Base-by-base conservation (phyloP, 2,888 invertebrate genomes). In the Dusona sp. region DNA sequence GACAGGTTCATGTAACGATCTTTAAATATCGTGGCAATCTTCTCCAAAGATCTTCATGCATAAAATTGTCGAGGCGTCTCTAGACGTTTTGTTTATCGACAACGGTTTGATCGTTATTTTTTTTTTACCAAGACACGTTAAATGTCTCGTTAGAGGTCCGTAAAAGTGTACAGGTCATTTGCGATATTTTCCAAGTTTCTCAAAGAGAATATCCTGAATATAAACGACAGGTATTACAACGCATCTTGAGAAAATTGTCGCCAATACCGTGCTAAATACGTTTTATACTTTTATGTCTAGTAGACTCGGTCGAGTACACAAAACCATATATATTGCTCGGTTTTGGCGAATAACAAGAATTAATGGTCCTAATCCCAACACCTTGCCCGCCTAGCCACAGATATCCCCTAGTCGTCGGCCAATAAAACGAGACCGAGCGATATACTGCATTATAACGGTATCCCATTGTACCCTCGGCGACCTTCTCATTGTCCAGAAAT, bases 321-420 rank as follows among this genome's bases (percentile, higher is more conserved):
- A 68, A 45, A 42, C 16, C 61, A 51, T 48, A 72, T 87, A 84
- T 85, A 88, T 85, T 84, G 84, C 85, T 87, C 81, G 86, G 86
- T 88, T 88, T 88, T 78, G 73, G 16, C 79, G 84, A 87, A 88
- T 88, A 89, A 88, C 78, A 86, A 86, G 77, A 89, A 90, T 90
- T 86, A 90, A 89, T 88, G 86, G 85, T 70, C 83, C 83, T 89
- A 89, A 89, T 89, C 88, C 89, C 29, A 70, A 74, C 64, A 85
- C 89, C 88, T 85, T 86, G 87, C 64, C 54, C 48, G 8, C 51
- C 45, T 54, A 54, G 79, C 73, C 74, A 72, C 75, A 78, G 36
- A 72, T 57, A 33, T 61, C 67, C 25, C 54, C 9, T 51, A 79
- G 83, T 87, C 87, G 78, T 88, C 80, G 84, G 88, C 79, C 88